Conservation (phyloP, 2,888 invertebrate genomes). For the Sphaerophoria taeniata region DNA sequence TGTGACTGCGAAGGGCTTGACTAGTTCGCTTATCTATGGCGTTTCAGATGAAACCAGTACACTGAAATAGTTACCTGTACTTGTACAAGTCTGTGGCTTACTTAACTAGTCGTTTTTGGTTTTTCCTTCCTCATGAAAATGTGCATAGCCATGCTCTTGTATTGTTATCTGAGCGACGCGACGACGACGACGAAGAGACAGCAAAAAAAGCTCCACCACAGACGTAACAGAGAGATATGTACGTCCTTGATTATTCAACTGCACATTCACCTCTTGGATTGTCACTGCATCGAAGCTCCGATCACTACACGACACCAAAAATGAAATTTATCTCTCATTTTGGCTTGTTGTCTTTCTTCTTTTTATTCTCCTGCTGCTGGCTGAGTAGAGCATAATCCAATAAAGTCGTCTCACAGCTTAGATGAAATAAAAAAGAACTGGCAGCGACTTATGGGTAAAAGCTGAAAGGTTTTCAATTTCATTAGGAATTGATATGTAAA, state of each 20-base stretch:
- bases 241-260: constrained; percentile 46
- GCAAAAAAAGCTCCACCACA: constrained; percentile 15
- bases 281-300: neutral
- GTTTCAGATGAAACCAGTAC: constrained; percentile 31
- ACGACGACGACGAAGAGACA: neutral
- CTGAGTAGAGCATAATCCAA: constrained; percentile 33
- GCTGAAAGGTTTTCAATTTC: constrained; percentile 33
- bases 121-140: neutral
- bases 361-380: neutral
- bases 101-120: constrained; percentile 7
- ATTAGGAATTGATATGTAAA: constrained; percentile 14
- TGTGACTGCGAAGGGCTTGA: constrained; percentile 31
- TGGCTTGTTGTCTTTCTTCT: neutral
- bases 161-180: constrained; percentile 1
- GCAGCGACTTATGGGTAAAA: neutral
- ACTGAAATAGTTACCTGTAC: neutral
- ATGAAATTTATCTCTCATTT: neutral
- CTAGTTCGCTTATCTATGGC: constrained; percentile 28
- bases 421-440: constrained; percentile 1
- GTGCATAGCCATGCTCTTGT: constrained; percentile 34
- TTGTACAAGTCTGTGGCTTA: constrained; percentile 16
- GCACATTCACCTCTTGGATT: constrained; percentile 15
- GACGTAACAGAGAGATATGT: constrained; percentile 26
- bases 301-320: neutral
- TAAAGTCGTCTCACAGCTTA: constrained; percentile 15